A percentile compares a stretch with the other conserved stretches of the same genome.
Evolutionary conservation across 2,797 vertebrate genomes (phyloP).

Genomic region (Chrysocyon brachyurus): DNA sequence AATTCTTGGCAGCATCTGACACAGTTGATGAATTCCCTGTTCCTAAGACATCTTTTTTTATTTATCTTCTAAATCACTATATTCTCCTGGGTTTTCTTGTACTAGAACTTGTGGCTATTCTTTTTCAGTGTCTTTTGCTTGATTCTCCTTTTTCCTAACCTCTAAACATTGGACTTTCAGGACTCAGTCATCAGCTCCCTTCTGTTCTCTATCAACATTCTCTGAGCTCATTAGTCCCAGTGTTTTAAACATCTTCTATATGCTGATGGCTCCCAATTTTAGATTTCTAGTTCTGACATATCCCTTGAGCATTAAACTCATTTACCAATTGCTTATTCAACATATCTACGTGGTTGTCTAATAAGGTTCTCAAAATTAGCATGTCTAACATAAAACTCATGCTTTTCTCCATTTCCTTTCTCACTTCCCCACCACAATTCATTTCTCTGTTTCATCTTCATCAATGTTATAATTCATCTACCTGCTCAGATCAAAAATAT

Average conservation of each 20-base stretch:
- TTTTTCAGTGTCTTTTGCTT: conserved; percentile 9
- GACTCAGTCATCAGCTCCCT: not conserved
- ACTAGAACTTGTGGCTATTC: not conserved
- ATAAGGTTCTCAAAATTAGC: conserved; percentile 44
- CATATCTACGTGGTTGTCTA: not conserved
- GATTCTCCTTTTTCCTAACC: not conserved
- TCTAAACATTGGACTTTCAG: not conserved
- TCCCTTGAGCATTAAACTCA: conserved; percentile 44
- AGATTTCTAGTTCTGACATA: conserved; percentile 58
- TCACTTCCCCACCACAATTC: not conserved
- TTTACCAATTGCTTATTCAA: conserved; percentile 24
- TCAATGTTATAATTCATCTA: not conserved
- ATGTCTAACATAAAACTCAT: conserved; percentile 13
- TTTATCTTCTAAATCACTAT: not conserved
- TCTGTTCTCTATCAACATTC: not conserved
- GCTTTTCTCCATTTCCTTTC: not conserved
- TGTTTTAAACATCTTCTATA: conserved; percentile 9
- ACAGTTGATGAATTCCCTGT: not conserved
- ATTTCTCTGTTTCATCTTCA: not conserved
- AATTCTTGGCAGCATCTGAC: not conserved
- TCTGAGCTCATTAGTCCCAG: not conserved
- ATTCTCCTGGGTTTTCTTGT: not conserved
- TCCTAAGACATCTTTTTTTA: not conserved
- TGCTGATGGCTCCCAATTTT: not conserved
- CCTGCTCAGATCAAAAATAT: not conserved